Evolutionary conservation across 2,888 invertebrate genomes (phyloP).

Genomic region (Camponotus fellah): DNA sequence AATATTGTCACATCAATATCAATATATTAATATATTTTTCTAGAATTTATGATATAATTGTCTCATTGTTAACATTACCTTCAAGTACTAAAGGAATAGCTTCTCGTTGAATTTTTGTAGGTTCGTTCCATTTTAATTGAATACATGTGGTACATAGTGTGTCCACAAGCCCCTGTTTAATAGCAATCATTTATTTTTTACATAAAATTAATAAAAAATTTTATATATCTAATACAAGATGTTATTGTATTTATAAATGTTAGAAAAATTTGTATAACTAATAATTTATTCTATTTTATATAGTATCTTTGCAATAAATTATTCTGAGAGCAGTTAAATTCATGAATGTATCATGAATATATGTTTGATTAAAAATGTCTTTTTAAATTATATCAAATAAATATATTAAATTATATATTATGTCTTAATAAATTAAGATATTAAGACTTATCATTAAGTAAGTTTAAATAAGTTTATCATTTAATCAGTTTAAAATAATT

Average conservation of each 20-base stretch:
- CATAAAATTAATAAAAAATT: not conserved
- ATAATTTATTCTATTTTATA: not conserved
- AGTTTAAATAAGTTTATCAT: too few species aligned
- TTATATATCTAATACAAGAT: not conserved
- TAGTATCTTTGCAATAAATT: too few species aligned
- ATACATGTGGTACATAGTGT: constrained; percentile 96
- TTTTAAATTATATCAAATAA: too few species aligned
- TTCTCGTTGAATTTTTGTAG: constrained; percentile 98
- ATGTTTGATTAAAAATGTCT: too few species aligned
- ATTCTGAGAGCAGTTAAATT: too few species aligned
- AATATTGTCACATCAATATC: constrained; percentile 83
- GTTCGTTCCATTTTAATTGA: constrained; percentile 96
- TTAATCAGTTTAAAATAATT: too few species aligned
- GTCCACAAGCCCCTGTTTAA: constrained; percentile 94
- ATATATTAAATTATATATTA: too few species aligned
- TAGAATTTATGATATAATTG: constrained; percentile 35
- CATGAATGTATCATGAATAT: too few species aligned
- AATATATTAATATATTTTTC: not conserved
- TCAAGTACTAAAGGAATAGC: constrained; percentile 96
- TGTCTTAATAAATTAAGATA: too few species aligned
- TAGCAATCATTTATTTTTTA: constrained; percentile 31
- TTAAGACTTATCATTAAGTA: too few species aligned
- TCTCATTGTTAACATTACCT: constrained; percentile 87
- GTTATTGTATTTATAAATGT: too few species aligned
- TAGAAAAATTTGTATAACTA: not conserved